These are phyloP conservation scores for Pseudonaja textilis DNA, from an alignment of 2,113 vertebrate species.

Conservation along the genomic window DNA sequence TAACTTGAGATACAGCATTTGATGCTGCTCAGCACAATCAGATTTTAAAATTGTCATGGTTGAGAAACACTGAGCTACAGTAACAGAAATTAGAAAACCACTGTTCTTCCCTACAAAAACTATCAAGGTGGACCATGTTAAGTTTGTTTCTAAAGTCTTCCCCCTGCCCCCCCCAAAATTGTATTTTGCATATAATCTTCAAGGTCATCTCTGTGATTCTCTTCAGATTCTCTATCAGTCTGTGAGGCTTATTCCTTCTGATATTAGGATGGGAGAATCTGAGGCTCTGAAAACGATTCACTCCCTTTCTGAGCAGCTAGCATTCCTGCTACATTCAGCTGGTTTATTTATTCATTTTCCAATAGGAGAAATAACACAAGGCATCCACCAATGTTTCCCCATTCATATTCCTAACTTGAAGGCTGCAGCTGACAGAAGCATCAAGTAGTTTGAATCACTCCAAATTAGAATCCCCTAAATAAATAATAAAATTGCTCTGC, in stretches of 20 bases:
- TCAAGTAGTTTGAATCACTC: not conserved
- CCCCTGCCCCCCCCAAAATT: fast-evolving
- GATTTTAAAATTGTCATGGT: not conserved
- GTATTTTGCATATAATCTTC: not conserved
- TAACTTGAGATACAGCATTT: not conserved
- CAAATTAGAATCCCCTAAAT: not conserved
- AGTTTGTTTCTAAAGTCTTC: not conserved
- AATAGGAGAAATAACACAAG: not conserved
- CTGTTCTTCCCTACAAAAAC: not conserved
- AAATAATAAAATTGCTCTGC: not conserved
- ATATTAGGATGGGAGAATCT: not conserved
- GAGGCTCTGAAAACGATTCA: not conserved
- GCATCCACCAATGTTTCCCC: not conserved
- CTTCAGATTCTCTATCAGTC: not conserved
- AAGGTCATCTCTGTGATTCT: not conserved
- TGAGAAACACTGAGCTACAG: not conserved
- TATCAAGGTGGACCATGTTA: not conserved
- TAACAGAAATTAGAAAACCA: not conserved
- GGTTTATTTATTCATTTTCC: not conserved
- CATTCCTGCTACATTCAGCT: not conserved
- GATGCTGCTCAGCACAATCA: not conserved
- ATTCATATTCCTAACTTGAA: not conserved
- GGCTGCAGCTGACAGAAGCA: not conserved
- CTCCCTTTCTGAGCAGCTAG: not conserved
- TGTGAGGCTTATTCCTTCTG: not conserved